A percentile compares a stretch with the other conserved stretches of the same genome.
phyloP scores from a whole-genome alignment of 2,888 invertebrate genomes.

The Meteorus cinctellus region DNA sequence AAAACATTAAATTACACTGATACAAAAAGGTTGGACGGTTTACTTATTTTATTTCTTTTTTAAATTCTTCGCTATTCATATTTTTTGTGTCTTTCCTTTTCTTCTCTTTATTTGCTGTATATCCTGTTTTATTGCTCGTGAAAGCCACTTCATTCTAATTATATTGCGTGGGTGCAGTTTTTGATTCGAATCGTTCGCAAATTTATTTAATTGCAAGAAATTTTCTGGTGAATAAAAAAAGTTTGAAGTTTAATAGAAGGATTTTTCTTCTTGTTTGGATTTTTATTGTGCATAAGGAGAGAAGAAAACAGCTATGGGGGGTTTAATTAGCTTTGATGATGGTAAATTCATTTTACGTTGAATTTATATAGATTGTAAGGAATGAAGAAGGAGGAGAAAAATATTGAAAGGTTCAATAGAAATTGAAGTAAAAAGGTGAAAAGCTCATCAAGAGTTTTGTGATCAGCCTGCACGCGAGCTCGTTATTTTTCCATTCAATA shows the following conservation, averaged over 20 bases:
- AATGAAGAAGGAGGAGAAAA: slow-evolving; percentile 2
- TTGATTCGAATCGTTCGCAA: not conserved
- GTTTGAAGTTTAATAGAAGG: no score
- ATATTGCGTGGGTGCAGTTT: not conserved
- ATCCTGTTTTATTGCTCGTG: not conserved
- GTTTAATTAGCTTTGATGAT: not conserved
- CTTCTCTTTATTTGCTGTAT: not conserved
- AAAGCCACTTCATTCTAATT: not conserved
- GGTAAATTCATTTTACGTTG: not conserved
- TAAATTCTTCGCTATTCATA: not conserved
- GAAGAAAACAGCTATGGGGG: not conserved
- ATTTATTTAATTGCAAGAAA: not conserved
- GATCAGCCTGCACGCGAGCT: slow-evolving; percentile 32
- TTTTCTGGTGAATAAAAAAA: not conserved
- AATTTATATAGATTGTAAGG: not conserved
- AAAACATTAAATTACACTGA: not conserved
- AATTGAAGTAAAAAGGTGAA: slow-evolving; percentile 34
- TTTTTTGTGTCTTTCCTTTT: not conserved
- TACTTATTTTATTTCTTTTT: not conserved
- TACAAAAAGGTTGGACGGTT: not conserved
- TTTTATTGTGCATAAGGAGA: not conserved
- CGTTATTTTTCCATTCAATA: slow-evolving; percentile 11
- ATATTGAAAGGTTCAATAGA: slow-evolving; percentile 27
- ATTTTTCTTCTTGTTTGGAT: not conserved
- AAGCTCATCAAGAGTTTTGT: slow-evolving; percentile 49